A percentile compares a stretch with the other conserved stretches of the same genome.
Conservation (phyloP, 2,888 invertebrate genomes). For the Ormyrus thymus region DNA sequence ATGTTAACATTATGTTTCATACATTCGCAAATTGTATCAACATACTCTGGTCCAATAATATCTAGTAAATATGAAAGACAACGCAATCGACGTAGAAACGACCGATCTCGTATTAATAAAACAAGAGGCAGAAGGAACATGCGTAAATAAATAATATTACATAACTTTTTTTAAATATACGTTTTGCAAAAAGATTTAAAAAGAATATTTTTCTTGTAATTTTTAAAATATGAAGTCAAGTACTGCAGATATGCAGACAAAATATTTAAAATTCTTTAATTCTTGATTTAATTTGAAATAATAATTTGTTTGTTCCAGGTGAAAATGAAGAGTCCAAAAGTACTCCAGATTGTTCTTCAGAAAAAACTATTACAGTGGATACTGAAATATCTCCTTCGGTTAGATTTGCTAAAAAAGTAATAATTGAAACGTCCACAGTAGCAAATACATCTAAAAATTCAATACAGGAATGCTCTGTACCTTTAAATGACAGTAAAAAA, state of each 20-base stretch:
- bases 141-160: conserved; percentile 60
- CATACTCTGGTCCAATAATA: conserved; percentile 75
- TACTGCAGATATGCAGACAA: too few species aligned
- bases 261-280: conserved; percentile 12
- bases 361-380: conserved; percentile 60
- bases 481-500: conserved; percentile 25
- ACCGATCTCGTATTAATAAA: conserved; percentile 68
- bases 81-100: conserved; percentile 65
- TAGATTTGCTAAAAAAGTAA: conserved; percentile 70
- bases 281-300: not conserved
- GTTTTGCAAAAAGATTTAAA: not conserved
- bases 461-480: conserved; percentile 27
- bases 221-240: not conserved
- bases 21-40: conserved; percentile 88
- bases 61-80: conserved; percentile 63
- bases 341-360: conserved; percentile 63
- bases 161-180: too few species aligned
- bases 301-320: conserved; percentile 56
- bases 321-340: conserved; percentile 65
- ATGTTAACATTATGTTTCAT: conserved; percentile 85
- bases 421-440: conserved; percentile 62
- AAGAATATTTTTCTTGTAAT: conserved; percentile 25
- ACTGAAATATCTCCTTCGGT: conserved; percentile 67
- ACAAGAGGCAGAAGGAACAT: conserved; percentile 65
- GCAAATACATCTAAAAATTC: conserved; percentile 45